Evolutionary conservation across 1,140 invertebrate genomes (phyloP).

Genomic region (Laupala kohalensis): DNA sequence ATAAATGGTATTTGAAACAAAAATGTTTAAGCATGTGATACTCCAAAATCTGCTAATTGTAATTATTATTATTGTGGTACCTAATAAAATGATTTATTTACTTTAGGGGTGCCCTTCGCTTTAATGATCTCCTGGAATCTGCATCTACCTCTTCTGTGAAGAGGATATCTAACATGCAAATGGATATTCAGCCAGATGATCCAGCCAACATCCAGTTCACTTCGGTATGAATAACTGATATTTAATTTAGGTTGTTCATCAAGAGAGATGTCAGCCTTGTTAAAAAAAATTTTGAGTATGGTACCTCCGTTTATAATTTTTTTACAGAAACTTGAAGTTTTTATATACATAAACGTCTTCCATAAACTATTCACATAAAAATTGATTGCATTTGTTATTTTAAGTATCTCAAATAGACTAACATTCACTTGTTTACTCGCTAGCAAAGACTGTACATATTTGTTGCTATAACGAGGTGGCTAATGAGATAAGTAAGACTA

Average conservation of each 20-base stretch:
- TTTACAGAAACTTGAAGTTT: neutral
- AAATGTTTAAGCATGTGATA: too few species aligned
- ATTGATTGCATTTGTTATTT: too few species aligned
- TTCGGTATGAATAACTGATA: slow-evolving; percentile 25
- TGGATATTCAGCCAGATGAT: slow-evolving; percentile 34
- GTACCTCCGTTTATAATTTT: neutral
- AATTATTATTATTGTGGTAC: too few species aligned
- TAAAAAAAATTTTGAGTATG: neutral
- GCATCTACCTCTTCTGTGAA: neutral
- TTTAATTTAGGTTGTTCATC: neutral
- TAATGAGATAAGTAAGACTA: too few species aligned
- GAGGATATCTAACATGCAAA: slow-evolving; percentile 25
- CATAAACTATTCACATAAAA: neutral
- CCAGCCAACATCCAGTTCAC: slow-evolving; percentile 40
- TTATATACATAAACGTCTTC: neutral
- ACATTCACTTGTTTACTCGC: too few species aligned
- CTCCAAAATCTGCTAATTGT: too few species aligned
- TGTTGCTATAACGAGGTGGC: too few species aligned
- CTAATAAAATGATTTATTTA: too few species aligned
- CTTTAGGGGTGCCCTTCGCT: neutral
- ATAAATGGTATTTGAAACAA: too few species aligned
- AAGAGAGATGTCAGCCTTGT: neutral
- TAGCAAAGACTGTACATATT: too few species aligned
- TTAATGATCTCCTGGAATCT: neutral
- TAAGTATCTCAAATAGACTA: too few species aligned